Evolutionary conservation across 2,113 vertebrate species (phyloP).

Genomic region (Podocnemis expansa): DNA sequence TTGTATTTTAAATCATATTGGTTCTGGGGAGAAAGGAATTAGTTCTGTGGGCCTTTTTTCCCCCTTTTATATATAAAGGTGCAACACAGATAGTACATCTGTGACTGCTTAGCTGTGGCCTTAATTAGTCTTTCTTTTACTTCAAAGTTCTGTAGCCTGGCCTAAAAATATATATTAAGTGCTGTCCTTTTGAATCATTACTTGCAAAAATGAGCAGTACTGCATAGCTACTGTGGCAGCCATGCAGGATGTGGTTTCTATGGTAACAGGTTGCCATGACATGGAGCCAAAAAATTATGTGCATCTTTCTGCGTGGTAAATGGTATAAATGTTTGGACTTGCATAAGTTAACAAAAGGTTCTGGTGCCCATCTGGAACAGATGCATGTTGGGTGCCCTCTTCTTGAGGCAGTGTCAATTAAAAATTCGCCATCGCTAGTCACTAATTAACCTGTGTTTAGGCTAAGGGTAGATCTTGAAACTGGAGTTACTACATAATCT

Average conservation of each 20-base stretch:
- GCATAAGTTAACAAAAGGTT: not conserved
- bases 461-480: slow-evolving; percentile 28
- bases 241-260: slow-evolving; percentile 86
- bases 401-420: slow-evolving; percentile 13
- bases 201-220: slow-evolving; percentile 71
- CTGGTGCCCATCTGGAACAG: not conserved
- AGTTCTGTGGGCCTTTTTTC: not conserved
- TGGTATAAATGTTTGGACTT: slow-evolving; percentile 1
- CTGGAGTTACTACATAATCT: slow-evolving; percentile 42
- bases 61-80: not conserved
- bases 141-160: slow-evolving; percentile 38
- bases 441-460: not conserved
- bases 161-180: slow-evolving; percentile 44
- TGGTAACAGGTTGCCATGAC: slow-evolving; percentile 81
- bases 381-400: not conserved
- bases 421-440: not conserved
- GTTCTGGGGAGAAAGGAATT: not conserved
- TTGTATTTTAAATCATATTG: not conserved
- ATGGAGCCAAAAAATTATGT: slow-evolving; percentile 66
- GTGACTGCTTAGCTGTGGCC: not conserved
- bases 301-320: slow-evolving; percentile 20
- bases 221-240: slow-evolving; percentile 80
- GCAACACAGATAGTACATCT: not conserved
- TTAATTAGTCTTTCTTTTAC: not conserved
- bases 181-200: slow-evolving; percentile 66